phyloP scores from a whole-genome alignment of 2,888 invertebrate species.

The Cephus rjabovi region DNA sequence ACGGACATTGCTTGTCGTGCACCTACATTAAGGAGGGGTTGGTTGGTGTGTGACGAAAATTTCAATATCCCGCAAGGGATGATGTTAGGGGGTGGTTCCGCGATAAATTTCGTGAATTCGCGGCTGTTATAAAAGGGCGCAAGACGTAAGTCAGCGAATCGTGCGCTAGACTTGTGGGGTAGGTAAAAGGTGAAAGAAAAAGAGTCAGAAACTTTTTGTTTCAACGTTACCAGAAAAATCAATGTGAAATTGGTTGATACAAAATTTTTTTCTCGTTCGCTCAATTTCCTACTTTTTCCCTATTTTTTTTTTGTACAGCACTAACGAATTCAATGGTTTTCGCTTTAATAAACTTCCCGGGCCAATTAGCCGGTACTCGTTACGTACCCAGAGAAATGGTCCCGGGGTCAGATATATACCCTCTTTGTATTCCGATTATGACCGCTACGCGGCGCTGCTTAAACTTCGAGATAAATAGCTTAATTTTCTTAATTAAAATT shows the following conservation, averaged over 20 bases:
- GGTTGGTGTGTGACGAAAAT: conserved; percentile 34
- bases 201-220: too few relatives aligned
- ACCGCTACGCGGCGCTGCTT: conserved; percentile 9
- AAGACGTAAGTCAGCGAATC: too few relatives aligned
- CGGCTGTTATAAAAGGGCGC: too few relatives aligned
- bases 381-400: conserved; percentile 22
- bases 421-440: conserved; percentile 32
- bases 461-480: conserved; percentile 47
- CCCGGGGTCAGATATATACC: conserved; percentile 15
- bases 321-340: conserved; percentile 19
- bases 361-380: neutral
- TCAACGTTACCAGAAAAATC: too few relatives aligned
- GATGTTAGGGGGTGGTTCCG: too few relatives aligned
- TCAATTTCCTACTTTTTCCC: too few relatives aligned
- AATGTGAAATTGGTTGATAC: too few relatives aligned
- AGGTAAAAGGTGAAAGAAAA: too few relatives aligned
- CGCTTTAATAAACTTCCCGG: conserved; percentile 31
- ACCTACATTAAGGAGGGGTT: neutral
- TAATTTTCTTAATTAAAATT: conserved; percentile 56
- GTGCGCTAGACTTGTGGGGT: too few relatives aligned
- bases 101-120: too few relatives aligned
- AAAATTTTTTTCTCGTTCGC: too few relatives aligned
- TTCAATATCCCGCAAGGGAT: conserved; percentile 33
- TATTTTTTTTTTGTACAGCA: neutral
- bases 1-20: conserved; percentile 7